A percentile compares a stretch with the other conserved stretches of the same genome.
Conservation (phyloP, 2,797 vertebrate genomes). For the Clarias fuscus region DNA sequence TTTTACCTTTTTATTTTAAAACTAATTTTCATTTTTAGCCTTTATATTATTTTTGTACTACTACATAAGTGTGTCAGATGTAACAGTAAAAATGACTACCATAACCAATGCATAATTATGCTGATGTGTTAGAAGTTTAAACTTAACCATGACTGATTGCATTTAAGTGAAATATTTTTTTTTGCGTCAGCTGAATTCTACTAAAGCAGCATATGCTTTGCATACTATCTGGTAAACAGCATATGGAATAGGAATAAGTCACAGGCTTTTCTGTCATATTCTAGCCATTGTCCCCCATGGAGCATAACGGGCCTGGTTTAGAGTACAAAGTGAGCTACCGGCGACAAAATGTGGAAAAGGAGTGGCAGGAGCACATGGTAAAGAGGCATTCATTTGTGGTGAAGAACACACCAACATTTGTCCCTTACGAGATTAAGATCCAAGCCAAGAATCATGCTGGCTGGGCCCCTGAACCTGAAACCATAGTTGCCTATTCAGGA, state of each 20-base stretch:
- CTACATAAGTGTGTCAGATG: neutral
- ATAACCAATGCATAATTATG: neutral
- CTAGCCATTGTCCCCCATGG: conserved; percentile 84
- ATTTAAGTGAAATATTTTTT: neutral
- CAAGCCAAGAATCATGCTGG: conserved; percentile 87
- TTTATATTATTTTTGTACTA: neutral
- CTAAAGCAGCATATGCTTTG: neutral
- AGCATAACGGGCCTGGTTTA: conserved; percentile 89
- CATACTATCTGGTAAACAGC: neutral
- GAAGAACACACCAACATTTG: conserved; percentile 85
- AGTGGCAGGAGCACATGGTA: conserved; percentile 86
- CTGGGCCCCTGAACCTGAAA: conserved; percentile 83
- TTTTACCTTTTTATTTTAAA: neutral
- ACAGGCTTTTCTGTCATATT: conserved; percentile 23
- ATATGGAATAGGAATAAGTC: neutral
- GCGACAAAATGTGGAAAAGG: conserved; percentile 73
- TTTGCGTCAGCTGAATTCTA: neutral
- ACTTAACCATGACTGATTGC: neutral
- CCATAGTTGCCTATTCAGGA: conserved; percentile 85
- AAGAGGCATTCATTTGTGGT: conserved; percentile 88
- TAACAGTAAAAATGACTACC: neutral
- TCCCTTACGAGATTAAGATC: conserved; percentile 91
- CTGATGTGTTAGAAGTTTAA: neutral
- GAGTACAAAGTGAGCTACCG: conserved; percentile 92
- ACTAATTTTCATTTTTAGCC: neutral